Base-by-base conservation (phyloP, 2,113 vertebrate genomes). In the Rissa tridactyla region DNA sequence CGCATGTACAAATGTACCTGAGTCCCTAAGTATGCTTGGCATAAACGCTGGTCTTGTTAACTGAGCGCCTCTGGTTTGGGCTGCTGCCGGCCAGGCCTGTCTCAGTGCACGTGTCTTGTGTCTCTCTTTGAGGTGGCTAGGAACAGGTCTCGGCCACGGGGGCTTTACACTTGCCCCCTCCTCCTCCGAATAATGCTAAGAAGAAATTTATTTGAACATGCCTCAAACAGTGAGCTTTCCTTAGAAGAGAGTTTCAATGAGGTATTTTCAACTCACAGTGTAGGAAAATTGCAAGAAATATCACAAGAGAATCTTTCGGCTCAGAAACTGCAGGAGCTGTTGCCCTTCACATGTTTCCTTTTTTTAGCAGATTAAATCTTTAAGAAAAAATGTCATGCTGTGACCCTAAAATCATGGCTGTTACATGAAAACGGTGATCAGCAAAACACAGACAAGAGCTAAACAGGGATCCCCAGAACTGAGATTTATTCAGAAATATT, bases 81-180 rank as follows among this genome's bases (percentile, higher is more conserved):
- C 17, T 71, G 23, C 46, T 57, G 69, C 15, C 1, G 1, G 20
- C 44, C 21, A 38, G 15, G 42, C 13, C 17, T 46, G 27, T 27
- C 57, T 38, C 30, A 17, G 5, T 6, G 3, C 7, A 5, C 2
- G 0, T 32, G 9, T 21, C 32, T 66, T 36, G 13, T 0, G 4
- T 25, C 29, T 51, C n/a, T 61, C 16, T 55, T 10, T 47, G 47
- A 72, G 36, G 34, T 40, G 52, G 49, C 40, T 11, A 44, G 26
- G 36, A 91, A 90, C 8, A 19, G 18, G 20, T 19, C 65, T 58
- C 8, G 2, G 30, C 9, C n/a, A 46, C 0, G 1, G 2, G 23
- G 11, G 18, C 25, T 15, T 84, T 58, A 62, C 23, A 34, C 10
- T 55, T 55, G 26, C 22, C 30, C 19, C 30, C 14, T 58, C 11